These are phyloP conservation scores for Ladona fulva DNA, from an alignment of 1,140 invertebrate species.

Conservation along the genomic window DNA sequence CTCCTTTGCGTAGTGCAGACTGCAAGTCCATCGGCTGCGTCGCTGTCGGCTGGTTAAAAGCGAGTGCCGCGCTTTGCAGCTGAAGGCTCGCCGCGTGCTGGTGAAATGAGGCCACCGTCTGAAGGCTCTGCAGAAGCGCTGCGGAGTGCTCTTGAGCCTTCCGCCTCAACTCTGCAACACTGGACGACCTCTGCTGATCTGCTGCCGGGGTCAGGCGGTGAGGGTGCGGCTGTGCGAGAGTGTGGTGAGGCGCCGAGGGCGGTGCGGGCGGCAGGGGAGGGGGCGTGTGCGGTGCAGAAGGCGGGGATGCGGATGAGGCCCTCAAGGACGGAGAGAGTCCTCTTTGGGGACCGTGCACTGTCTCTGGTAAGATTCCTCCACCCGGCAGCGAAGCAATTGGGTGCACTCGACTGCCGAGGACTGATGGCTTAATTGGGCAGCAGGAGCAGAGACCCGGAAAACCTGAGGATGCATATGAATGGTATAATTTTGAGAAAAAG, in stretches of 20 bases:
- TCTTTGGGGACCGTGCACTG: slow-evolving; percentile 29
- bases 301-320: slow-evolving; percentile 27
- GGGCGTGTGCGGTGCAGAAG: slow-evolving; percentile 28
- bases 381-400: slow-evolving; percentile 29
- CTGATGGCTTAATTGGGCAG: slow-evolving; percentile 53
- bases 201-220: slow-evolving; percentile 30
- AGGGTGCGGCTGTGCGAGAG: slow-evolving; percentile 36
- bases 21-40: slow-evolving; percentile 13
- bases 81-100: background rate
- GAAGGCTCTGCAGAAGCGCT: slow-evolving; percentile 64
- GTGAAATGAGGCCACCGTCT: slow-evolving; percentile 35
- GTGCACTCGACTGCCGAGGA: slow-evolving; percentile 6
- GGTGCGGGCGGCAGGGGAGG: slow-evolving; percentile 30
- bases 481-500: too few species aligned
- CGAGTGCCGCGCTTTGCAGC: background rate
- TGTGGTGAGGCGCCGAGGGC: slow-evolving; percentile 34
- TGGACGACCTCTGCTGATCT: slow-evolving; percentile 56
- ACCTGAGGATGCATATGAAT: slow-evolving; percentile 35
- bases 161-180: slow-evolving; percentile 73
- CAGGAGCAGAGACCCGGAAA: slow-evolving; percentile 66
- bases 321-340: slow-evolving; percentile 31
- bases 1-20: background rate
- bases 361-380: slow-evolving; percentile 25
- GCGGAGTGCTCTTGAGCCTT: slow-evolving; percentile 88
- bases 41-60: background rate